Percentiles rank a stretch among this genome's conserved stretches.
phyloP scores from a whole-genome alignment of 2,797 vertebrate genomes.

The Acrossocheilus wenchowensis region DNA sequence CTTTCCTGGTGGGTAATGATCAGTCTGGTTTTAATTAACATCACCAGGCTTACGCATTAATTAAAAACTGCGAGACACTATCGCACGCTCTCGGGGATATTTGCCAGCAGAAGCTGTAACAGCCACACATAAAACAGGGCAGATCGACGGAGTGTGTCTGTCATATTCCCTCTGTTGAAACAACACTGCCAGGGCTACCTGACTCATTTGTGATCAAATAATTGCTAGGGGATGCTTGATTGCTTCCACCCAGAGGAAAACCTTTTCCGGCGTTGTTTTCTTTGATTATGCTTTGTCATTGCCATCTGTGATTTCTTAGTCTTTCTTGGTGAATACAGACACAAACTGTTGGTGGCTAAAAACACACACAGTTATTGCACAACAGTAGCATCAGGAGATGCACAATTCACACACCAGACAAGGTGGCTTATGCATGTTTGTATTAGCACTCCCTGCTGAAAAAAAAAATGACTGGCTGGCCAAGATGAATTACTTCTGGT shows the following conservation, averaged over 20 bases:
- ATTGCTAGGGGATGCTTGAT: constrained; percentile 51
- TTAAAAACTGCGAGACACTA: constrained; percentile 75
- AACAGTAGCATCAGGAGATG: neutral
- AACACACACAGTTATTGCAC: neutral
- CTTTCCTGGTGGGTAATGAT: constrained; percentile 66
- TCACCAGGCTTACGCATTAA: constrained; percentile 75
- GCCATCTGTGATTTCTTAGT: constrained; percentile 40
- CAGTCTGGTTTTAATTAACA: constrained; percentile 79
- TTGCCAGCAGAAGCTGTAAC: constrained; percentile 60
- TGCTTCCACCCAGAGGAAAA: constrained; percentile 41
- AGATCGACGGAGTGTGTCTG: constrained; percentile 35
- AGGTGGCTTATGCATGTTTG: neutral
- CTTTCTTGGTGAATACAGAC: constrained; percentile 11
- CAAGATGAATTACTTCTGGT: neutral
- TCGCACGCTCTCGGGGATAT: constrained; percentile 66
- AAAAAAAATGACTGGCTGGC: neutral
- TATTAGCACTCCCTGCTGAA: constrained; percentile 11
- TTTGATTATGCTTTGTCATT: constrained; percentile 51
- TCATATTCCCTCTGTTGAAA: constrained; percentile 40
- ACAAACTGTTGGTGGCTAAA: neutral
- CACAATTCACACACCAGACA: constrained; percentile 7
- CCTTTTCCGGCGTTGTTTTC: constrained; percentile 22
- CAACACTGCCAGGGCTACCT: constrained; percentile 38
- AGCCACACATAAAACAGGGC: constrained; percentile 43
- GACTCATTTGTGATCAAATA: constrained; percentile 55